Evolutionary conservation across 2,113 vertebrate species (phyloP).

Genomic region (Falcunculus frontatus): DNA sequence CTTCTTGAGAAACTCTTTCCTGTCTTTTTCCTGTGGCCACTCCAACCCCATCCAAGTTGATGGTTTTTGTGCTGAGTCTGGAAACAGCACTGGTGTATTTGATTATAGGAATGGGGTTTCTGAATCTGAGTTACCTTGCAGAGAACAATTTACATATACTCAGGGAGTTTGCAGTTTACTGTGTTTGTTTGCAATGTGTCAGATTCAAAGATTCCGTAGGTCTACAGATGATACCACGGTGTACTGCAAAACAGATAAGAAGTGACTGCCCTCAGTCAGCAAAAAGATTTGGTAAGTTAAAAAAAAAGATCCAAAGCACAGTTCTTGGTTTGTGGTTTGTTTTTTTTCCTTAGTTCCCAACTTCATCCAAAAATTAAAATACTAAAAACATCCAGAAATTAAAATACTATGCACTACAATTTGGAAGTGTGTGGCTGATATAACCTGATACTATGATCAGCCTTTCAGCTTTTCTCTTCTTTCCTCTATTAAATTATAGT

Average conservation of each 20-base stretch:
- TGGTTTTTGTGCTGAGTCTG: neutral
- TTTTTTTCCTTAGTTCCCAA: neutral
- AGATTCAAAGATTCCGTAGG: slow-evolving; percentile 88
- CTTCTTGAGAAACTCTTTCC: neutral
- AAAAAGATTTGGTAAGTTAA: slow-evolving; percentile 85
- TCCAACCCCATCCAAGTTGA: neutral
- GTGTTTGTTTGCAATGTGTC: slow-evolving; percentile 22
- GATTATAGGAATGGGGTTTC: neutral
- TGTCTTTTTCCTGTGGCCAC: neutral
- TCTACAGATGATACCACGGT: slow-evolving; percentile 79
- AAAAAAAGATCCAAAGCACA: neutral
- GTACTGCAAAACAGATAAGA: slow-evolving; percentile 74
- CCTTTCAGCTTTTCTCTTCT: neutral
- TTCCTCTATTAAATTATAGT: neutral
- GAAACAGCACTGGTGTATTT: neutral
- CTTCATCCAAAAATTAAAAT: neutral
- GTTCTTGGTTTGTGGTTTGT: neutral
- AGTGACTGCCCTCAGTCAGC: slow-evolving; percentile 82
- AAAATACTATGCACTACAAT: neutral
- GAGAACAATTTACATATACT: neutral
- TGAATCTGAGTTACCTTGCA: neutral
- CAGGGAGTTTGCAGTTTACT: neutral
- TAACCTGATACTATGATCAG: neutral
- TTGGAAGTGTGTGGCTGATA: neutral
- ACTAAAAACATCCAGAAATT: neutral